Conservation (phyloP, 2,888 invertebrate species). For the Rhyacophila evoluta region DNA sequence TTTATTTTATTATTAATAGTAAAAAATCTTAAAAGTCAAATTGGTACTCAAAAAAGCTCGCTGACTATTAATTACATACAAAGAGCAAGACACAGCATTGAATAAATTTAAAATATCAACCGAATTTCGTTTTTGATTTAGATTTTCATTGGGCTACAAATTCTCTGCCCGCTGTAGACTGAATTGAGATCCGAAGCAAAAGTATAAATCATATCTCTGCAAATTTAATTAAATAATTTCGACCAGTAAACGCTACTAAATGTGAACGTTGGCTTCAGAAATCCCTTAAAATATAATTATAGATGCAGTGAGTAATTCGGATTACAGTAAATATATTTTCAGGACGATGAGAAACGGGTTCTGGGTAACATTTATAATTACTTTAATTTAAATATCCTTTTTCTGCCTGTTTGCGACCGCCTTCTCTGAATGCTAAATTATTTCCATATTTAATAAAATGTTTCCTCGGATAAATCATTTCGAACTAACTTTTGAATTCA, state of each 20-base stretch:
- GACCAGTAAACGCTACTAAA: conserved; percentile 53
- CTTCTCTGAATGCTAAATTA: conserved; percentile 8
- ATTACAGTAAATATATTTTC: conserved; percentile 49
- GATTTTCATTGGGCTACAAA: conserved; percentile 51
- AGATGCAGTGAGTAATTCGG: conserved; percentile 51
- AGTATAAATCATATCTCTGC: conserved; percentile 53
- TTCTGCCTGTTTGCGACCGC: conserved; percentile 22
- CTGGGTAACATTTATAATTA: conserved; percentile 48
- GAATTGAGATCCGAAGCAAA: conserved; percentile 44
- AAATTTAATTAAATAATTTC: conserved; percentile 55
- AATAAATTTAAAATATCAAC: conserved; percentile 37
- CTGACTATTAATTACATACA: conserved; percentile 4
- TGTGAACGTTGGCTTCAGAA: conserved; percentile 45
- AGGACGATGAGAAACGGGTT: conserved; percentile 35
- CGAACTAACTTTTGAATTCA: not conserved
- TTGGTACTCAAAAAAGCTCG: not conserved
- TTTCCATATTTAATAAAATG: conserved; percentile 22
- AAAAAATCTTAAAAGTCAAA: too few relatives aligned
- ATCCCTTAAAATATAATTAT: conserved; percentile 51
- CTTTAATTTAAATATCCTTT: conserved; percentile 39
- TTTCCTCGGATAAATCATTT: not conserved
- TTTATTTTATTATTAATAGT: too few relatives aligned
- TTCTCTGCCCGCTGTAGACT: conserved; percentile 48
- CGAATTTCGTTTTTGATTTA: conserved; percentile 48
- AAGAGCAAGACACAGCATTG: not conserved